A percentile compares a stretch with the other conserved stretches of the same genome.
Conservation (phyloP, 2,113 vertebrate species). For the Excalfactoria chinensis region DNA sequence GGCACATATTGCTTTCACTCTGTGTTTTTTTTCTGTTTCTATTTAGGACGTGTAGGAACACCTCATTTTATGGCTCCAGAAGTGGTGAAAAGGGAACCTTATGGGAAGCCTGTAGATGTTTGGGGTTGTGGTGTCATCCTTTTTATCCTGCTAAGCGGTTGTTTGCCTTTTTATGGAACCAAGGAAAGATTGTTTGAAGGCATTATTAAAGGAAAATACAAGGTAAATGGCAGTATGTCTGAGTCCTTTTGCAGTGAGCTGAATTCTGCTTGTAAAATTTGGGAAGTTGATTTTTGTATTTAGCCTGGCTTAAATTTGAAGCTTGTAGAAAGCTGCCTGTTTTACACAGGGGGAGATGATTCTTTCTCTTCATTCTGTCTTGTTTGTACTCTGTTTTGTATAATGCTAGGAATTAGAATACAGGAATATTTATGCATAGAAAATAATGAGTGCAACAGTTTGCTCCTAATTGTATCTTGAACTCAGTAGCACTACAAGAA, state of each 20-base stretch:
- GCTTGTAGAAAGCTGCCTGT: not conserved
- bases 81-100: constrained; percentile 98
- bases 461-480: not conserved
- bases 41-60: constrained; percentile 93
- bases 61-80: constrained; percentile 99
- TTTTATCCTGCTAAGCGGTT: constrained; percentile 97
- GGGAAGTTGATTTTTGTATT: constrained; percentile 18
- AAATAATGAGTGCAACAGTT: not conserved
- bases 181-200: constrained; percentile 98
- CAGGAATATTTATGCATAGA: not conserved
- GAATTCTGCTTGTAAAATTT: constrained; percentile 18
- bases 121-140: constrained; percentile 99
- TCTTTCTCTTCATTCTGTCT: not conserved
- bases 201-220: constrained; percentile 99
- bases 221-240: constrained; percentile 80
- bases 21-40: constrained; percentile 42
- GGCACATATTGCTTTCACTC: not conserved
- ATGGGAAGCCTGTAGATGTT: constrained; percentile 97
- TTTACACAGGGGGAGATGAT: not conserved
- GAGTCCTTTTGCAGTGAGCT: constrained; percentile 14
- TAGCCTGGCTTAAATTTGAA: not conserved
- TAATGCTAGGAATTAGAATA: not conserved
- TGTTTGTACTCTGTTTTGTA: not conserved
- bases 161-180: constrained; percentile 98
- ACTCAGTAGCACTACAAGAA: not conserved